Conservation (phyloP, 2,113 vertebrate genomes). For the Galbula dea region DNA sequence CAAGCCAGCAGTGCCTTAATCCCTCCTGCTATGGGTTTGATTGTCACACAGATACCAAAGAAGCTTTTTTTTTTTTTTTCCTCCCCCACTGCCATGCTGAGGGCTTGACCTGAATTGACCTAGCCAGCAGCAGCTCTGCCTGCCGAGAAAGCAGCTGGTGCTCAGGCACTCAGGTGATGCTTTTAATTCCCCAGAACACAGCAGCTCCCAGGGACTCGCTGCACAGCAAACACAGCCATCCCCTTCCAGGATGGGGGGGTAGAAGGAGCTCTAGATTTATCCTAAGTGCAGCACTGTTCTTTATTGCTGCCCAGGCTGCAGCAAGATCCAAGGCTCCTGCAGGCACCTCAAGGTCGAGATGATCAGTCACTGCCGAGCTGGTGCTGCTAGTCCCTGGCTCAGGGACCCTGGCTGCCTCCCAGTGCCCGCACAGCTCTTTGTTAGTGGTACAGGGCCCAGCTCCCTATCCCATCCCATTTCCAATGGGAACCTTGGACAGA, state of each 20-base stretch:
- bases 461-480: neutral
- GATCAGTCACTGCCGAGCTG: neutral
- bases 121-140: neutral
- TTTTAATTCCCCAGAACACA: neutral
- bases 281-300: neutral
- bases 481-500: neutral
- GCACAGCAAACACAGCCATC: neutral
- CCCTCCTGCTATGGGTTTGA: neutral
- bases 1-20: neutral
- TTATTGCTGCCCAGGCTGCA: neutral
- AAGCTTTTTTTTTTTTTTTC: neutral
- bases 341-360: accelerated
- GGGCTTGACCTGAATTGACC: conserved; percentile 16
- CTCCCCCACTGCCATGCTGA: neutral
- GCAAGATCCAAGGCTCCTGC: neutral
- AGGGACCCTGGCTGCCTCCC: neutral
- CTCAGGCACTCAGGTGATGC: neutral
- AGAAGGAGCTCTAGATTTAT: neutral
- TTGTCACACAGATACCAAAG: neutral
- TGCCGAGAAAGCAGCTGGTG: neutral
- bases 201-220: neutral
- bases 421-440: neutral
- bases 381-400: neutral
- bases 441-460: neutral
- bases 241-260: neutral